Percentiles rank a stretch among this genome's conserved stretches.
These are phyloP conservation scores for Acrobasis consociella DNA, from an alignment of 2,888 invertebrate species.

Conservation along the genomic window DNA sequence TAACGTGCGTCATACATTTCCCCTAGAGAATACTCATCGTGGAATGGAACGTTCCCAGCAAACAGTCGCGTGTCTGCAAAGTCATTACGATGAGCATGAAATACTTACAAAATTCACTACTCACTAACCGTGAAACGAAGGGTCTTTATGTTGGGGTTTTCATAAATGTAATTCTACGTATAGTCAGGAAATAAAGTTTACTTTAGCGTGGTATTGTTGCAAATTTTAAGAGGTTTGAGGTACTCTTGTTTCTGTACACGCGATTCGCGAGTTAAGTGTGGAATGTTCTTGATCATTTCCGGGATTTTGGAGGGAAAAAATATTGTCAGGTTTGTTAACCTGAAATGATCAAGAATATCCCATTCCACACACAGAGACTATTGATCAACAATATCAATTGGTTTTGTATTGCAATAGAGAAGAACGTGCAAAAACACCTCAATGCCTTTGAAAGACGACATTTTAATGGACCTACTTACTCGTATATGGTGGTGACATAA, in stretches of 20 bases:
- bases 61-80: conserved; percentile 32
- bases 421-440: too few species aligned
- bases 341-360: too few species aligned
- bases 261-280: conserved; percentile 44
- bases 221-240: conserved; percentile 30
- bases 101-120: conserved; percentile 33
- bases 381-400: too few species aligned
- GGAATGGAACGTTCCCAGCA: conserved; percentile 25
- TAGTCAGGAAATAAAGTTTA: conserved; percentile 29
- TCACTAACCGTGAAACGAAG: conserved; percentile 27
- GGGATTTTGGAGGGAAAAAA: conserved; percentile 17
- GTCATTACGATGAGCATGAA: conserved; percentile 33
- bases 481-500: too few species aligned
- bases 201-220: conserved; percentile 29
- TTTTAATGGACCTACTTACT: too few species aligned
- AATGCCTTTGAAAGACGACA: too few species aligned
- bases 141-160: not conserved
- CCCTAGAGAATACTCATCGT: conserved; percentile 17
- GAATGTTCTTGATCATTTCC: conserved; percentile 21
- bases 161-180: conserved; percentile 24
- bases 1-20: conserved; percentile 17
- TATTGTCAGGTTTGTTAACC: conserved; percentile 7
- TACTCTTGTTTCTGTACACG: conserved; percentile 42
- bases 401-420: too few species aligned
- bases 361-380: too few species aligned